Evolutionary conservation across 1,140 invertebrate genomes (phyloP), one percentile per base, ranked within the genome.

Genomic region (Apis cerana): DNA sequence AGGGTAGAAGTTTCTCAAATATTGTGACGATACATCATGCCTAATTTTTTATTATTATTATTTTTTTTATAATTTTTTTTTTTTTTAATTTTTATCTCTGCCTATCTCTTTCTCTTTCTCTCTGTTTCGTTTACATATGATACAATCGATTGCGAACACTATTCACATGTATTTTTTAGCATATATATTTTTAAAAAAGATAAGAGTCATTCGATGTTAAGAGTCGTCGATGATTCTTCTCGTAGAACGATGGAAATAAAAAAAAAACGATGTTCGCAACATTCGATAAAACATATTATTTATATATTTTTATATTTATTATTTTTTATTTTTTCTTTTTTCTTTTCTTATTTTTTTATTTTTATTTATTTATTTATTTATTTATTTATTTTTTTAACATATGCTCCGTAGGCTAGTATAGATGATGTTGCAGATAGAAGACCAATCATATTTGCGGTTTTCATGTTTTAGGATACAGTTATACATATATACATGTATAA

Each of bases 1-100:
- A 85, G 77, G 85, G 71, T 88, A 85, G 80, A 89, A 71, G 81
- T 78, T 75, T 75, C 71, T 61, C 71, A 56, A 56, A 77, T 68
- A 27, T 21, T 62, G 68, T 61, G 82, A 72, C 64, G 43, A 72
- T 75, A 75, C n/a, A 61, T 80, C 58, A 67, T 67, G 43, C 0
- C 12, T 11, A 23, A 17, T 23, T 2, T 10, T 68, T n/a, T 27
- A 27, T 77, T 80, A 59, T 62, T 61, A 54, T 61, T 19, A 61
- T 13, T 54, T 54, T 74, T 19, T 4, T 19, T 4, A 17, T 43
- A 5, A 13, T 1, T 75, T 19, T 19, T 2, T 2, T 52, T 43
- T 43, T 23, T 33, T 65, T 43, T 21, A 15, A 0, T 48, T 54
- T 74, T 17, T 74, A 2, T 61, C 19, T 61, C 9, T 48, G 15